Percentiles rank a stretch among this genome's conserved stretches.
phyloP scores from a whole-genome alignment of 2,888 invertebrate genomes.

The Ochropacha duplaris region DNA sequence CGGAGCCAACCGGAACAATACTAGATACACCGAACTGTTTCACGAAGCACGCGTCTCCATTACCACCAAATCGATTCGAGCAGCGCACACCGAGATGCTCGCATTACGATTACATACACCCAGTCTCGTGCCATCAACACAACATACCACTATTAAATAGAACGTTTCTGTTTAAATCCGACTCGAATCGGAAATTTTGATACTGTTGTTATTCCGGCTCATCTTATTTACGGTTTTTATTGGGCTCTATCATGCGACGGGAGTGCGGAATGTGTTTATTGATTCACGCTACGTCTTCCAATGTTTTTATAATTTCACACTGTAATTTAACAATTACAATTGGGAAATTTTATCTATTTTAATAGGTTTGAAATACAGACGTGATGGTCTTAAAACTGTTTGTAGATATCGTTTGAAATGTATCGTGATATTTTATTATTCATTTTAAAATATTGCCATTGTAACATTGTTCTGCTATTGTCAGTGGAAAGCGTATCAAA shows the following conservation, averaged over 20 bases:
- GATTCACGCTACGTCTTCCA: constrained; percentile 65
- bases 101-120: constrained; percentile 33
- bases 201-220: constrained; percentile 74
- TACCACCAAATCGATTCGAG: constrained; percentile 72
- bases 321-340: constrained; percentile 42
- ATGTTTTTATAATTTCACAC: constrained; percentile 62
- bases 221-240: constrained; percentile 74
- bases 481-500: background rate
- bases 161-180: constrained; percentile 82
- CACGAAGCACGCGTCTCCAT: constrained; percentile 69
- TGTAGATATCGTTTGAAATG: constrained; percentile 2
- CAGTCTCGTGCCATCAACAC: constrained; percentile 64
- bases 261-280: constrained; percentile 72
- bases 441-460: background rate
- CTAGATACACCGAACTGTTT: constrained; percentile 25
- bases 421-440: constrained; percentile 2
- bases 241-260: constrained; percentile 71
- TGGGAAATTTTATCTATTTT: constrained; percentile 10
- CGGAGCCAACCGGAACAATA: constrained; percentile 65
- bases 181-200: constrained; percentile 78
- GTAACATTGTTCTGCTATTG: background rate
- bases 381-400: background rate
- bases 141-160: constrained; percentile 76
- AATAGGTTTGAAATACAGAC: background rate
- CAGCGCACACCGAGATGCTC: constrained; percentile 40